A percentile compares a stretch with the other conserved stretches of the same genome.
These are phyloP conservation scores for Polyploca ridens DNA, from an alignment of 2,888 invertebrate species.

Conservation along the genomic window DNA sequence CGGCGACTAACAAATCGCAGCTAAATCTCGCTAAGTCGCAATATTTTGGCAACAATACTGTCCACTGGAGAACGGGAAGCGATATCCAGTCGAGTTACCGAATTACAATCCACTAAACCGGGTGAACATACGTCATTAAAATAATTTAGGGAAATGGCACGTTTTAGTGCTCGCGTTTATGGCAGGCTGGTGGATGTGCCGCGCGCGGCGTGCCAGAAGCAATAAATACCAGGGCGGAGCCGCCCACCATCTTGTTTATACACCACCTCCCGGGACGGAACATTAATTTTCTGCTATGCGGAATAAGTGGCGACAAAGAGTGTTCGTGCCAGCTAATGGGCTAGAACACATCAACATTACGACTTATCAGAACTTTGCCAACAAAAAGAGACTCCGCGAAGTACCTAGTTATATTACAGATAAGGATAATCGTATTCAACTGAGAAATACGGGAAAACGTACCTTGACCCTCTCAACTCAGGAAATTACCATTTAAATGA, in stretches of 20 bases:
- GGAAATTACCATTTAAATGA: conserved; percentile 57
- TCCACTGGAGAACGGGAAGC: conserved; percentile 44
- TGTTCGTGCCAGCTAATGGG: conserved; percentile 65
- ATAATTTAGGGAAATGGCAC: conserved; percentile 76
- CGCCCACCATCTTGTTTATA: conserved; percentile 71
- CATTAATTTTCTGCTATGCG: conserved; percentile 71
- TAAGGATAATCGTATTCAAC: conserved; percentile 36
- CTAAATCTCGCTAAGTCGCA: conserved; percentile 37
- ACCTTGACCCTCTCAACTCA: conserved; percentile 35
- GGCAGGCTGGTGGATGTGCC: conserved; percentile 57
- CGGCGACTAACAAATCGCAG: conserved; percentile 44
- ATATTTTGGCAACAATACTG: conserved; percentile 55
- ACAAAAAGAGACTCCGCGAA: conserved; percentile 33
- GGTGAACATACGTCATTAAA: conserved; percentile 72
- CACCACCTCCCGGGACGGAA: conserved; percentile 62
- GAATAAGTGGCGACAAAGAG: conserved; percentile 71
- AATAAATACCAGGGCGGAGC: conserved; percentile 70
- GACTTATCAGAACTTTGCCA: conserved; percentile 46
- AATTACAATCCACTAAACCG: conserved; percentile 68
- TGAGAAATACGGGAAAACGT: conserved; percentile 28
- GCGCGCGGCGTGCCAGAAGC: conserved; percentile 63
- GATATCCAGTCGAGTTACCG: conserved; percentile 57
- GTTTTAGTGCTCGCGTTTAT: conserved; percentile 74
- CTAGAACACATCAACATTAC: conserved; percentile 58
- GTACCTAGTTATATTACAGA: conserved; percentile 28